Conservation (phyloP, 2,113 vertebrate genomes). For the Semicossyphus pulcher region DNA sequence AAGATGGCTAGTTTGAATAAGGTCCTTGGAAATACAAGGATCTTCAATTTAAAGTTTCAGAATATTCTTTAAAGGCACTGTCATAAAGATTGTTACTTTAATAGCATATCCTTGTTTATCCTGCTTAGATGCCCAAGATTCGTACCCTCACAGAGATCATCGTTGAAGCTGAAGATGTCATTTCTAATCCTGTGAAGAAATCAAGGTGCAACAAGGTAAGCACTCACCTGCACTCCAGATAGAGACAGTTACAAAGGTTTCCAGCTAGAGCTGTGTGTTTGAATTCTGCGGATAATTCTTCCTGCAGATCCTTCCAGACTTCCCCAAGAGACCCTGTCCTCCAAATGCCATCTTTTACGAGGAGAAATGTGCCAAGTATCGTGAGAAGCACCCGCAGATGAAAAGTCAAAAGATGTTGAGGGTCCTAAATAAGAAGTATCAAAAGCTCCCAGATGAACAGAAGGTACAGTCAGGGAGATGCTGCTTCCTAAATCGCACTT, state of each 20-base stretch:
- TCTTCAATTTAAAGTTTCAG: not conserved
- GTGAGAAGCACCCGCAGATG: slow-evolving; percentile 12
- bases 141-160: slow-evolving; percentile 71
- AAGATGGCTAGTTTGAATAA: too few relatives aligned
- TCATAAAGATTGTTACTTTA: not conserved
- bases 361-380: slow-evolving; percentile 15
- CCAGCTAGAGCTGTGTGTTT: not conserved
- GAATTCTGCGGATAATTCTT: not conserved
- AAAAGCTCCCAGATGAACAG: slow-evolving; percentile 11
- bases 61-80: not conserved
- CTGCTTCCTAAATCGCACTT: not conserved
- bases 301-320: slow-evolving; percentile 34
- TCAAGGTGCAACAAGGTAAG: not conserved
- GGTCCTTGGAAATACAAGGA: not conserved
- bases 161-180: slow-evolving; percentile 48
- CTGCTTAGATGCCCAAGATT: slow-evolving; percentile 60
- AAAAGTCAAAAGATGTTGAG: accelerated
- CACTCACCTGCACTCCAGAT: not conserved
- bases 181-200: not conserved
- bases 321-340: slow-evolving; percentile 29
- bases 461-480: slow-evolving; percentile 40
- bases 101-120: not conserved
- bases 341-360: slow-evolving; percentile 24
- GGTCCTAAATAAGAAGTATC: not conserved
- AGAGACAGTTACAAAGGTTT: not conserved